phyloP scores from a whole-genome alignment of 1,140 invertebrate species.

The Formica exsecta region DNA sequence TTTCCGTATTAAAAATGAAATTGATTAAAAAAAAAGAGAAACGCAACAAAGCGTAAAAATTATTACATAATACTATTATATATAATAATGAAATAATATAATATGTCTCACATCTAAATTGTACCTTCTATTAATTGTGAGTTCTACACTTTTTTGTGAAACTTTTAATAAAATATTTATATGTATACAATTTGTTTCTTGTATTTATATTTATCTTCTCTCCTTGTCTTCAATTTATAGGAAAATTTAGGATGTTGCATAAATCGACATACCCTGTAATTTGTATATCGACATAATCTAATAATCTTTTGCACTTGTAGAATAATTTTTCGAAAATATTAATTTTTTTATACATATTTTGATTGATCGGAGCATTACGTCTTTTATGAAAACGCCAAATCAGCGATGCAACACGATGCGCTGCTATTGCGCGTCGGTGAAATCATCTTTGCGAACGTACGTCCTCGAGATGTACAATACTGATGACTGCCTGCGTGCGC shows the following conservation, averaged over 20 bases:
- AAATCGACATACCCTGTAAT: too few relatives aligned
- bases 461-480: conserved; percentile 33
- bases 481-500: conserved; percentile 10
- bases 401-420: not conserved
- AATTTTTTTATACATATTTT: not conserved
- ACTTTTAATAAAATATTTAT: too few relatives aligned
- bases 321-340: not conserved
- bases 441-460: conserved; percentile 25
- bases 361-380: not conserved
- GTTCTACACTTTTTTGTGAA: not conserved
- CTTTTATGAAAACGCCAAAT: not conserved
- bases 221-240: too few relatives aligned
- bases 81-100: not conserved
- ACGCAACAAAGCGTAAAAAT: not conserved
- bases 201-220: too few relatives aligned
- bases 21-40: not conserved
- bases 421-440: conserved; percentile 21
- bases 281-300: too few relatives aligned
- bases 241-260: too few relatives aligned
- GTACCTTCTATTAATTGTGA: too few relatives aligned
- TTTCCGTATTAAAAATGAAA: not conserved
- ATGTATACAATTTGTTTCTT: not conserved
- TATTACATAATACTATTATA: not conserved
- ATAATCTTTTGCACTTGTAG: too few relatives aligned
- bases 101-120: not conserved